Evolutionary conservation across 2,113 vertebrate species (phyloP).

Genomic region (Serinus canaria): DNA sequence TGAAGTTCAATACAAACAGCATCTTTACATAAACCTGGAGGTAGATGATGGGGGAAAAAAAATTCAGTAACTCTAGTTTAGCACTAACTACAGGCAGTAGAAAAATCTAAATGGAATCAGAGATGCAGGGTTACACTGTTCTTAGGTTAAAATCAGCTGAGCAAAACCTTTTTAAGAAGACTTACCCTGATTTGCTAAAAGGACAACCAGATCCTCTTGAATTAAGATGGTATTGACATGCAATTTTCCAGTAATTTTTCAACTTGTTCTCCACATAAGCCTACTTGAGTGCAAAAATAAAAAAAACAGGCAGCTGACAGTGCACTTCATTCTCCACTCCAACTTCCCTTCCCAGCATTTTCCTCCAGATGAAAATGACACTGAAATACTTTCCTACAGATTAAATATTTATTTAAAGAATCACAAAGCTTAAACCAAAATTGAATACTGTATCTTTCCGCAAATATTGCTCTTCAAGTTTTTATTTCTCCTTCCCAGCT

Average conservation of each 20-base stretch:
- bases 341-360: neutral
- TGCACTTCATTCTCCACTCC: neutral
- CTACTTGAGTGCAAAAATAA: neutral
- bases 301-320: neutral
- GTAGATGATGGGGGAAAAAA: neutral
- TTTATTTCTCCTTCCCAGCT: neutral
- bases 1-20: fast-evolving
- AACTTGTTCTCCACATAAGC: neutral
- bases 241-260: neutral
- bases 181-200: neutral
- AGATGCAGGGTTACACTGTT: fast-evolving
- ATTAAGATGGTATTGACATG: neutral
- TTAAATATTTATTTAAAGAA: neutral
- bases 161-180: neutral
- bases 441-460: neutral
- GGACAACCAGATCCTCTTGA: neutral
- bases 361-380: neutral
- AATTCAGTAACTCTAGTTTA: neutral
- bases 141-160: neutral
- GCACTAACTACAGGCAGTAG: neutral
- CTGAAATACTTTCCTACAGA: neutral
- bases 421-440: neutral
- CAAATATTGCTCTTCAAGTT: neutral
- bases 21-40: neutral
- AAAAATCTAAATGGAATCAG: neutral